Conservation (phyloP, 2,888 invertebrate species). For the Eristalinus aeneus region DNA sequence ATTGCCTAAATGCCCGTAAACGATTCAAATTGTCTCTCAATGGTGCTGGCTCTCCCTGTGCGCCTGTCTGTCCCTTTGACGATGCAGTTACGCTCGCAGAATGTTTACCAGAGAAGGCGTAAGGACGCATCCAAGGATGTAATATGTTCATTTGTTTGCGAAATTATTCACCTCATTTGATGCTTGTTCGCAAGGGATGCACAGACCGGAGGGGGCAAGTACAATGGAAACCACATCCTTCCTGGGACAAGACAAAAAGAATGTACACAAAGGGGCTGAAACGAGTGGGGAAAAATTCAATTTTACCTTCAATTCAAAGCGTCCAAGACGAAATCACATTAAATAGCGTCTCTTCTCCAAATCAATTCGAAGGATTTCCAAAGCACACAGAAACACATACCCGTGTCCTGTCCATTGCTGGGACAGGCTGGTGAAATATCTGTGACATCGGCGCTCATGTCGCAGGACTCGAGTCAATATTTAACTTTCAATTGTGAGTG, state of each 20-base stretch:
- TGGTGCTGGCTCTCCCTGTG: neutral
- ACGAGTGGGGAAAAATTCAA: slow-evolving; percentile 4
- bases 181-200: slow-evolving; percentile 44
- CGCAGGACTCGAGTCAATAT: slow-evolving; percentile 58
- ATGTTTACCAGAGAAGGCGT: slow-evolving; percentile 62
- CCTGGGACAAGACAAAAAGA: slow-evolving; percentile 9
- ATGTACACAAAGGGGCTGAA: neutral
- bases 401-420: neutral
- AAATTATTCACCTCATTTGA: slow-evolving; percentile 71
- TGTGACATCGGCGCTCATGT: slow-evolving; percentile 56
- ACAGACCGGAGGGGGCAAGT: neutral
- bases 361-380: slow-evolving; percentile 60
- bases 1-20: slow-evolving; percentile 66
- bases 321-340: slow-evolving; percentile 49
- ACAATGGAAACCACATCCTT: slow-evolving; percentile 22
- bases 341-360: slow-evolving; percentile 47
- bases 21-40: slow-evolving; percentile 46
- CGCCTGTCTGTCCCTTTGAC: slow-evolving; percentile 47
- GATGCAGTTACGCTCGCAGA: slow-evolving; percentile 49
- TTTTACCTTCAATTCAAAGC: slow-evolving; percentile 25
- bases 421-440: slow-evolving; percentile 9
- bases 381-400: slow-evolving; percentile 34
- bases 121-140: slow-evolving; percentile 65
- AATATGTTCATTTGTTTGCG: slow-evolving; percentile 70
- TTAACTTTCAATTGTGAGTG: slow-evolving; percentile 65